phyloP scores from a whole-genome alignment of 2,113 vertebrate species.

The Phycodurus eques region DNA sequence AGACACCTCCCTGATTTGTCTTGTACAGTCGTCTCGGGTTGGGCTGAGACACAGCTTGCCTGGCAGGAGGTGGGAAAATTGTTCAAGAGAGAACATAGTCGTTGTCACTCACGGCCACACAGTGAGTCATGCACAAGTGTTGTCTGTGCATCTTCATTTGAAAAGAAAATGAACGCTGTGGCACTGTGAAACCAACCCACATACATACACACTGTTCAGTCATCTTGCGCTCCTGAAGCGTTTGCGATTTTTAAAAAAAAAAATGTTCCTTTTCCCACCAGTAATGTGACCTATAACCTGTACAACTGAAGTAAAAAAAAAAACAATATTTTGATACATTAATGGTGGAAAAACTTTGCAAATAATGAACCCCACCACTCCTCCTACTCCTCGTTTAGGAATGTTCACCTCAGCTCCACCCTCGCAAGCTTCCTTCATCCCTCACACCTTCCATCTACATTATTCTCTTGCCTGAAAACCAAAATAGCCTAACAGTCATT shows the following conservation, averaged over 20 bases:
- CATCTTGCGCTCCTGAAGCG: too few species aligned
- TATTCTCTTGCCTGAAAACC: neutral
- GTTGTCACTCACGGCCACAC: constrained; percentile 6
- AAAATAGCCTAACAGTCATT: neutral
- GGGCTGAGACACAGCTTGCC: constrained; percentile 33
- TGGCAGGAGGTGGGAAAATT: constrained; percentile 49
- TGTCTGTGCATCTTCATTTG: neutral
- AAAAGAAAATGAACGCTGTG: constrained; percentile 7
- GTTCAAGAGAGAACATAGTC: constrained; percentile 33
- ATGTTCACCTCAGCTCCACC: constrained; percentile 39
- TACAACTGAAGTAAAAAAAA: too few species aligned
- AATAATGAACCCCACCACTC: neutral
- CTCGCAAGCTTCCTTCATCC: constrained; percentile 2
- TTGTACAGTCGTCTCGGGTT: constrained; percentile 20
- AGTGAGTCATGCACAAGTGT: constrained; percentile 13
- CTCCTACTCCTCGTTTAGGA: constrained; percentile 29
- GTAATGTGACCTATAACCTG: too few species aligned
- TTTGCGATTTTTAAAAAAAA: too few species aligned
- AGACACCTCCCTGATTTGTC: constrained; percentile 11
- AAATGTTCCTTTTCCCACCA: too few species aligned
- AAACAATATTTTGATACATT: too few species aligned
- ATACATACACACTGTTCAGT: neutral
- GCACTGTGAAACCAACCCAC: neutral
- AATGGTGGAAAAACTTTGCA: too few species aligned
- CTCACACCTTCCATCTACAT: constrained; percentile 1